These are phyloP conservation scores for Erebia aethiops DNA, from an alignment of 2,888 invertebrate species.

Conservation along the genomic window DNA sequence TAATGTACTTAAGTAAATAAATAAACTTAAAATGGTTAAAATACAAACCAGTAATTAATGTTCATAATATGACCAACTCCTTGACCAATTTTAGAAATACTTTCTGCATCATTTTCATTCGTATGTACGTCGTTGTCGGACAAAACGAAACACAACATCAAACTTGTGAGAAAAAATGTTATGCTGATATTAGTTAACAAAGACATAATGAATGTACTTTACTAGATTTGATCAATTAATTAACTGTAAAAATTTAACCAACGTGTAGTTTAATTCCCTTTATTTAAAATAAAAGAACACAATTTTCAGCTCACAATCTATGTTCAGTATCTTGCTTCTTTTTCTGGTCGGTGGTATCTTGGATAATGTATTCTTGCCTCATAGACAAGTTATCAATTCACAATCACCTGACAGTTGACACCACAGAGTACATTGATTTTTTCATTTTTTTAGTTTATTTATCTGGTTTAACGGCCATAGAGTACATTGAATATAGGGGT, in stretches of 20 bases:
- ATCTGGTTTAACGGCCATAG: no score
- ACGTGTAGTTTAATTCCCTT: no score
- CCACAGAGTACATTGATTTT: no score
- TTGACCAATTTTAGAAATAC: constrained; percentile 76
- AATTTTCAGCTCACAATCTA: no score
- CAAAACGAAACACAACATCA: constrained; percentile 64
- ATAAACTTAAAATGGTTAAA: background rate
- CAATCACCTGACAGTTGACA: no score
- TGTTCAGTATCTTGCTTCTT: no score
- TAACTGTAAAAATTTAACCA: background rate
- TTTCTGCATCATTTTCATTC: constrained; percentile 86
- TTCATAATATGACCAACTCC: constrained; percentile 88
- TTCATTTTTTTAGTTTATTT: no score
- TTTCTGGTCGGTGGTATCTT: no score
- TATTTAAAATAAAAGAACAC: no score
- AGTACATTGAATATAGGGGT: no score
- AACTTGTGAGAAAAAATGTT: constrained; percentile 56
- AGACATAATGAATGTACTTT: constrained; percentile 53
- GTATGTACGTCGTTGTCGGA: constrained; percentile 63
- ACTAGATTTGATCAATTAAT: constrained; percentile 1
- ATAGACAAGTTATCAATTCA: no score
- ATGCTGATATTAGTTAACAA: constrained; percentile 58
- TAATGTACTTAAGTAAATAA: constrained; percentile 1
- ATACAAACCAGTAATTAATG: constrained; percentile 92
- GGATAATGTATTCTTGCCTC: no score